phyloP scores from a whole-genome alignment of 2,888 invertebrate genomes.

The Masnerella sp. region DNA sequence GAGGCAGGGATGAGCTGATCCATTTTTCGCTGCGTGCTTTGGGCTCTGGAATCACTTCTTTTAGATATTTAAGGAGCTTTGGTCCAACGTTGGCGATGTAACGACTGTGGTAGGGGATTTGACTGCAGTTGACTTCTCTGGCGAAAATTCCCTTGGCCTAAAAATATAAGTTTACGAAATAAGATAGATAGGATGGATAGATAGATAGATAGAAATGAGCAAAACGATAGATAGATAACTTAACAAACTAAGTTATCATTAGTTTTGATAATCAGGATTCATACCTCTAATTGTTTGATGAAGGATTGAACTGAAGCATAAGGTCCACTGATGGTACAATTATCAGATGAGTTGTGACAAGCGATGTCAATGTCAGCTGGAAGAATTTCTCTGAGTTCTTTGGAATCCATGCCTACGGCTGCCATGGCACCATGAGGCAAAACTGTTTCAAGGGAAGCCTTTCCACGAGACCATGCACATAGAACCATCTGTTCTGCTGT shows the following conservation, averaged over 20 bases:
- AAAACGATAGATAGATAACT: background rate
- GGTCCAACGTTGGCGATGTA: conserved; percentile 88
- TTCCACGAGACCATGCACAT: conserved; percentile 70
- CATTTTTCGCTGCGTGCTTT: conserved; percentile 86
- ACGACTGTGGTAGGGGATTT: conserved; percentile 93
- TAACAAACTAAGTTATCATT: no score
- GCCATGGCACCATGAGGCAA: conserved; percentile 90
- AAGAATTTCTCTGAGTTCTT: conserved; percentile 81
- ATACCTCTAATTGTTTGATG: conserved; percentile 80
- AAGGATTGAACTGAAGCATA: conserved; percentile 83
- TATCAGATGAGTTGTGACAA: conserved; percentile 91
- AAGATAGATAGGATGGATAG: no score
- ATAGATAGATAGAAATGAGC: background rate
- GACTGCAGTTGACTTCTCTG: conserved; percentile 89
- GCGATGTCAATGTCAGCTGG: conserved; percentile 90
- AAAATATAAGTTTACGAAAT: no score
- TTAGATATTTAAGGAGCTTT: conserved; percentile 82
- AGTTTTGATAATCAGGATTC: no score
- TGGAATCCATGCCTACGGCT: conserved; percentile 85
- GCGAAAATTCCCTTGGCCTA: conserved; percentile 87
- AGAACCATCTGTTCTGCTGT: conserved; percentile 79
- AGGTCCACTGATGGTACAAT: conserved; percentile 94
- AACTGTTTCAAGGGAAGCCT: conserved; percentile 69
- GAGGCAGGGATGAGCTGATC: conserved; percentile 91
- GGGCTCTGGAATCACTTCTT: conserved; percentile 82